Base-by-base conservation (phyloP, 1,140 invertebrate species). In the Spodoptera frugiperda region DNA sequence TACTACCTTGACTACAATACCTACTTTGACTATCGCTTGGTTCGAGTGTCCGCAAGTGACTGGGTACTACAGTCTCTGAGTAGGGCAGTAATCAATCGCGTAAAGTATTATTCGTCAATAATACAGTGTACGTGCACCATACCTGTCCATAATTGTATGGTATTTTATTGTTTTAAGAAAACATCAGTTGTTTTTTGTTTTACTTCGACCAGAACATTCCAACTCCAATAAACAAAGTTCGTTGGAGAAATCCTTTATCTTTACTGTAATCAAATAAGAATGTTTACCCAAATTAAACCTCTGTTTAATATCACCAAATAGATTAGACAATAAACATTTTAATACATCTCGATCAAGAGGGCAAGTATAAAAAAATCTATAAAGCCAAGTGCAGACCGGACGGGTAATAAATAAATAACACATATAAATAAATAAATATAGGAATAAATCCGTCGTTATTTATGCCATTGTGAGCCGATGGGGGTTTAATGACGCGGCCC, bases 391-490 rank as follows among this genome's bases (percentile, higher is more conserved):
- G 12, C 59, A 76, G 61, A 72, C 55, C 33, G 39, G 73, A 74
- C 15, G 57, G 72, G 83, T 51, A 78, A 86, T 89, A 89, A 88
- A 89, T 85, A 83, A 82, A 78, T 82, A 75, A 78, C 68, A 82
- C 81, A 84, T 81, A 86, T 84, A 89, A 85, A 89, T 76, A 76
- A 76, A 76, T 86, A 87, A 84, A 89, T 86, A 86, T 73, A 79
- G 65, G 68, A 78, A 87, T 88, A 86, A 88, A 88, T 86, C 83
- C 82, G 25, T 84, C 78, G 82, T 86, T 84, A 89, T 89, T 89
- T 86, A 89, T 86, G 84, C 83, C 81, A 76, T 76, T 83, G 85
- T 83, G 79, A 21, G 6, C 14, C 51, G 82, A 89, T 87, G 86
- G 82, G 72, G 78, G 78, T 90, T 87, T 88, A 88, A 90, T 89